Evolutionary conservation across 2,113 vertebrate genomes (phyloP).

Genomic region (Ameiurus melas): DNA sequence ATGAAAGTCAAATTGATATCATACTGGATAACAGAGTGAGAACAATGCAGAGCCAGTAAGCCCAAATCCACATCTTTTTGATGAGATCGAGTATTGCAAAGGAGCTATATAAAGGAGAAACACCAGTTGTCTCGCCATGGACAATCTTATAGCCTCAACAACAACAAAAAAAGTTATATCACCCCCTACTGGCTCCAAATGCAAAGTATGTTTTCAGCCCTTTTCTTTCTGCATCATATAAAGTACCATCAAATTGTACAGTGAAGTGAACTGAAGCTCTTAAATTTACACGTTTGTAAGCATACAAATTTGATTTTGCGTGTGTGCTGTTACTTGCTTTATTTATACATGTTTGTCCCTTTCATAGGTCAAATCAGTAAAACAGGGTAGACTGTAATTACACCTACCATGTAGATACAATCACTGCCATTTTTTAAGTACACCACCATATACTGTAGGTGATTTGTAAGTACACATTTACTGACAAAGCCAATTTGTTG

Average conservation of each 20-base stretch:
- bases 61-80: background rate
- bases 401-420: background rate
- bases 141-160: background rate
- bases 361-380: background rate
- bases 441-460: background rate
- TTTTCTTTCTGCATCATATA: background rate
- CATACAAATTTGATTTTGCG: background rate
- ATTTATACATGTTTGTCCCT: background rate
- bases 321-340: background rate
- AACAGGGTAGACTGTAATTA: background rate
- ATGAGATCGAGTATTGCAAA: background rate
- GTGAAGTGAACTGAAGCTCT: background rate
- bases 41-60: background rate
- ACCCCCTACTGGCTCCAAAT: background rate
- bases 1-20: background rate
- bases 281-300: background rate
- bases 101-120: background rate
- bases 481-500: background rate
- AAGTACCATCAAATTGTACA: background rate
- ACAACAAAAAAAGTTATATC: background rate
- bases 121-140: background rate
- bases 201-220: background rate
- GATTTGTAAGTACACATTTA: background rate
- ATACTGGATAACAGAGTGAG: conserved; percentile 17
- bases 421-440: background rate